phyloP scores from a whole-genome alignment of 2,888 invertebrate species.

The Eupeodes luniger region DNA sequence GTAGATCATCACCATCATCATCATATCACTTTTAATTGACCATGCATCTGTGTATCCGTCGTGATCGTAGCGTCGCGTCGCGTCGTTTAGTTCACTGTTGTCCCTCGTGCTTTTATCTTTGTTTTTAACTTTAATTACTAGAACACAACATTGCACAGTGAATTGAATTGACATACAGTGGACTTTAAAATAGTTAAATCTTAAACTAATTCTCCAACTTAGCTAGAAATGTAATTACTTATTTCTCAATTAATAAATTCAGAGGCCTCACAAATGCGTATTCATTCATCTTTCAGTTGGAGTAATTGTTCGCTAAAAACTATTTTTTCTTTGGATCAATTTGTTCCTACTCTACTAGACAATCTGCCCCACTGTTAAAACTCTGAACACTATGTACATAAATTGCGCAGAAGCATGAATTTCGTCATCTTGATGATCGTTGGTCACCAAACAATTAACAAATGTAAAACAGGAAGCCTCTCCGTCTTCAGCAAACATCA shows the following conservation, averaged over 20 bases:
- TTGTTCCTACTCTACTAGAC: not conserved
- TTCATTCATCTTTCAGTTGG: no score
- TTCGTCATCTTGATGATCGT: conserved; percentile 57
- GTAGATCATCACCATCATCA: conserved; percentile 60
- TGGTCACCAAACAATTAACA: conserved; percentile 75
- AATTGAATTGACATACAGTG: conserved; percentile 19
- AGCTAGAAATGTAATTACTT: no score
- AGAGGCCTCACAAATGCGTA: no score
- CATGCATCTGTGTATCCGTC: conserved; percentile 49
- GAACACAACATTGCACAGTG: conserved; percentile 55
- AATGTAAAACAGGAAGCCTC: conserved; percentile 73
- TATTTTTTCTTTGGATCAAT: not conserved
- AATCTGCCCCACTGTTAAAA: not conserved
- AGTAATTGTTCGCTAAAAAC: no score
- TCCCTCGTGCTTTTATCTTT: conserved; percentile 48
- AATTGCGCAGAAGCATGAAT: conserved; percentile 47
- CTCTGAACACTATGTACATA: not conserved
- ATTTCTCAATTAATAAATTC: no score
- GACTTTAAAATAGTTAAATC: not conserved
- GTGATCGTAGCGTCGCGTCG: conserved; percentile 15
- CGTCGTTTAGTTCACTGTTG: conserved; percentile 14
- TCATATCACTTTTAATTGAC: conserved; percentile 69
- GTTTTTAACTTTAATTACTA: conserved; percentile 66
- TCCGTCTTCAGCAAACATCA: conserved; percentile 15
- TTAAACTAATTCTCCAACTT: no score